Percentiles rank a stretch among this genome's conserved stretches.
Evolutionary conservation across 2,113 vertebrate species (phyloP).

Genomic region (Mormoops blainvillei): DNA sequence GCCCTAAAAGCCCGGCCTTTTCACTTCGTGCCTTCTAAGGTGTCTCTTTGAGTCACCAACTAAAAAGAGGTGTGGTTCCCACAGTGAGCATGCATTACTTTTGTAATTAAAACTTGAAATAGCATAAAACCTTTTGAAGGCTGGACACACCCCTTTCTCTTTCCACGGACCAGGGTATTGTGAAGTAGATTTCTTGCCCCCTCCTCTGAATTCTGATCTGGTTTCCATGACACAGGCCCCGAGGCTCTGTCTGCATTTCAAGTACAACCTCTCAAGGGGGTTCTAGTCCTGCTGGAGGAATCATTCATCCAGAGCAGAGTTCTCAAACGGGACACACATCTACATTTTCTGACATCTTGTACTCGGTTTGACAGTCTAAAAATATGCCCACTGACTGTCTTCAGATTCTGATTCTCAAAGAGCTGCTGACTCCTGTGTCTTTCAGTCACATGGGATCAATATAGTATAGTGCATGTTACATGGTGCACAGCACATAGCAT

Average conservation of each 20-base stretch:
- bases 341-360: background rate
- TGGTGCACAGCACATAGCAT: fast-evolving
- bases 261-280: background rate
- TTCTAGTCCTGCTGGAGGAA: background rate
- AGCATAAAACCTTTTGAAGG: background rate
- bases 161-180: background rate
- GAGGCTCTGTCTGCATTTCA: background rate
- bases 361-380: background rate
- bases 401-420: background rate
- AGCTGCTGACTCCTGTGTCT: background rate
- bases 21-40: background rate
- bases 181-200: background rate
- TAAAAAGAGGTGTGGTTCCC: conserved; percentile 16
- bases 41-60: conserved; percentile 30
- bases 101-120: conserved; percentile 62
- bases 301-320: background rate
- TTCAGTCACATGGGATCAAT: background rate
- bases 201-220: background rate
- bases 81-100: conserved; percentile 18
- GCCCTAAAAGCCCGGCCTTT: conserved; percentile 32
- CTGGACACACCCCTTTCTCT: background rate
- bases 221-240: background rate
- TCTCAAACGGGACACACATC: background rate
- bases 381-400: background rate
- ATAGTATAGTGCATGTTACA: no score